Conservation (phyloP, 2,113 vertebrate species). For the Pachypanchax playfairii region DNA sequence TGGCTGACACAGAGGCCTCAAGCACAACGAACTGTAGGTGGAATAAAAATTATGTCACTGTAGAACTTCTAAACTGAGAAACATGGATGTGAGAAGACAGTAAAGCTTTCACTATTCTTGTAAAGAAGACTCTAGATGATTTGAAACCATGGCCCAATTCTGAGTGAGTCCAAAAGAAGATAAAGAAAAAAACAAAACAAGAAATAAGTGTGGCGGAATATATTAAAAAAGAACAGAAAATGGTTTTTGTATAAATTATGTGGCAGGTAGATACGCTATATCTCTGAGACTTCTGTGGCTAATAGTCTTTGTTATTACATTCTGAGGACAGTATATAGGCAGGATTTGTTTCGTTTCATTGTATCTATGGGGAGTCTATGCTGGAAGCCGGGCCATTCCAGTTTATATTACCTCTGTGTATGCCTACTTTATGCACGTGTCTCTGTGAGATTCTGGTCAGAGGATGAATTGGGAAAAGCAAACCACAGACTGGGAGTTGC, state of each 20-base stretch:
- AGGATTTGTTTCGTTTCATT: conserved; percentile 25
- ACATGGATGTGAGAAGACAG: no score
- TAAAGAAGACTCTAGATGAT: conserved; percentile 25
- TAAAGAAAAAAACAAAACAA: conserved; percentile 17
- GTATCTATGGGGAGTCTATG: conserved; percentile 24
- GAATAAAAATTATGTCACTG: conserved; percentile 48
- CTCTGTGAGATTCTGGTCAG: conserved; percentile 3
- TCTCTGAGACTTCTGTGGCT: no score
- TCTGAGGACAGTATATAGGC: conserved; percentile 18
- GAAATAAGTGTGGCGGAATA: conserved; percentile 22
- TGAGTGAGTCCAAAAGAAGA: conserved; percentile 39
- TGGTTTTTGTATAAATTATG: conserved; percentile 32
- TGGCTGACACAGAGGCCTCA: conserved; percentile 14
- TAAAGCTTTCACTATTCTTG: conserved; percentile 30
- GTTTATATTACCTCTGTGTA: conserved; percentile 24
- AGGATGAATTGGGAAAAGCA: neutral
- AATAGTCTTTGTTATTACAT: conserved; percentile 41
- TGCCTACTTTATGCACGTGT: neutral
- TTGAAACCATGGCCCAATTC: conserved; percentile 27
- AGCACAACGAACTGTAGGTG: conserved; percentile 29
- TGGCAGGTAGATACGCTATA: no score
- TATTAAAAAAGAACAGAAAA: conserved; percentile 27
- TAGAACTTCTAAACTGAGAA: no score
- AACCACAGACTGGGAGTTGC: conserved; percentile 32
- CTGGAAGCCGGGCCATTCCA: conserved; percentile 3